Base-by-base conservation (phyloP, 2,113 vertebrate genomes). In the Ramphastos sulfuratus region DNA sequence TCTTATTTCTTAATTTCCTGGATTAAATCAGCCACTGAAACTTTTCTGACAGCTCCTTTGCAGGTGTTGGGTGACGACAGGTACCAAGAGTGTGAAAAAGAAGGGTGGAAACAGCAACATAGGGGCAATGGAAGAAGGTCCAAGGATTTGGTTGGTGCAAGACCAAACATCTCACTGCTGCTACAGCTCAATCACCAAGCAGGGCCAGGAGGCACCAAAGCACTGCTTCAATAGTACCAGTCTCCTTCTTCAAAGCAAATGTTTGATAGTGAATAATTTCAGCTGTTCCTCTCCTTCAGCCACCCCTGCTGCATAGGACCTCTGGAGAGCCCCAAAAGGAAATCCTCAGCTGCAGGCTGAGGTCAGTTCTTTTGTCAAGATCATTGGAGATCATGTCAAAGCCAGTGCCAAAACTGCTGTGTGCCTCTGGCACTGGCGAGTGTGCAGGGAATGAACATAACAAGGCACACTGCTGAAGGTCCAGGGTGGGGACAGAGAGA, bases 361-460 rank as follows among this genome's bases (percentile, higher is more conserved):
- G 17, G 46, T 78, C 27, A 39, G 48, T 71, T 89, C 65, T 87
- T 78, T 60, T 33, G 27, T 63, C 76, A 93, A 72, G 82, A 81
- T 86, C 90, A 58, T 50, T 78, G 48, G 39, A 78, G 27, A 64
- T 54, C 61, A 71, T 0, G 3, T 63, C 50, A 74, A 75, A 91
- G 35, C 39, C 69, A 61, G 61, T 52, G 80, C 76, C 85, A 90
- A 86, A 94, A 81, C 50, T 69, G 67, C 55, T 88, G 30, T 56
- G 66, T 58, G 87, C 80, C 85, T 96, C 77, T 76, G 91, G 92
- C 70, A 55, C 63, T 93, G 90, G 82, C 69, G 75, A 75, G 31
- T 7, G 58, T 35, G 60, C 69, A 84, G 44, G 48, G 69, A 85
- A 50, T 6, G 28, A 86, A 58, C 2, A 2, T 72, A 88, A 94